Evolutionary conservation across 1,140 invertebrate genomes (phyloP).

Genomic region (Sipha flava): DNA sequence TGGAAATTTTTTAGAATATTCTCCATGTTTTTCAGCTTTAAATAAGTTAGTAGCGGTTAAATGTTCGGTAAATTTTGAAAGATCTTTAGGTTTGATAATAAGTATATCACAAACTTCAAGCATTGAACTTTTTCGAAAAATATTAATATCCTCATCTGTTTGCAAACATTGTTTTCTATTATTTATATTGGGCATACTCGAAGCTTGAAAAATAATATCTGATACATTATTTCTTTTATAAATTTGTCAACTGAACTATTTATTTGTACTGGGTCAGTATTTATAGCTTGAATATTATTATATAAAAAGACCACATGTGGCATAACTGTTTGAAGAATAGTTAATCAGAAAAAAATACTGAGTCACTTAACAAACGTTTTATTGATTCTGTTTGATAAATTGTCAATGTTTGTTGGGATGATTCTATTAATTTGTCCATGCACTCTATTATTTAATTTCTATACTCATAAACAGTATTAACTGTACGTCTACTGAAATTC

Average conservation of each 20-base stretch:
- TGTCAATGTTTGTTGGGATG: background rate
- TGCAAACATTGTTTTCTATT: background rate
- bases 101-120: background rate
- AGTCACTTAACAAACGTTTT: background rate
- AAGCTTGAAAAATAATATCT: background rate
- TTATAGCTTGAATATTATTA: background rate
- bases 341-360: background rate
- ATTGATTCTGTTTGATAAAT: background rate
- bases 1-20: slow-evolving; percentile 40
- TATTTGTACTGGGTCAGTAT: background rate
- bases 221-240: background rate
- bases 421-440: background rate
- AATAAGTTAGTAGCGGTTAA: background rate
- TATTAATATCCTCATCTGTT: background rate
- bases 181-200: background rate
- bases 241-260: background rate
- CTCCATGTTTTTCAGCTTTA: background rate
- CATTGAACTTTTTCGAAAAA: background rate
- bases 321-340: background rate
- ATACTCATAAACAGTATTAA: slow-evolving; percentile 7
- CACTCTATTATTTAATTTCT: background rate
- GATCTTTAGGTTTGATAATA: background rate
- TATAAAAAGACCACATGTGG: slow-evolving; percentile 11
- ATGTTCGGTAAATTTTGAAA: background rate
- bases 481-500: too few relatives aligned